These are phyloP conservation scores for Thalassaphorura encarpata DNA, from an alignment of 1,140 invertebrate species.

Conservation along the genomic window DNA sequence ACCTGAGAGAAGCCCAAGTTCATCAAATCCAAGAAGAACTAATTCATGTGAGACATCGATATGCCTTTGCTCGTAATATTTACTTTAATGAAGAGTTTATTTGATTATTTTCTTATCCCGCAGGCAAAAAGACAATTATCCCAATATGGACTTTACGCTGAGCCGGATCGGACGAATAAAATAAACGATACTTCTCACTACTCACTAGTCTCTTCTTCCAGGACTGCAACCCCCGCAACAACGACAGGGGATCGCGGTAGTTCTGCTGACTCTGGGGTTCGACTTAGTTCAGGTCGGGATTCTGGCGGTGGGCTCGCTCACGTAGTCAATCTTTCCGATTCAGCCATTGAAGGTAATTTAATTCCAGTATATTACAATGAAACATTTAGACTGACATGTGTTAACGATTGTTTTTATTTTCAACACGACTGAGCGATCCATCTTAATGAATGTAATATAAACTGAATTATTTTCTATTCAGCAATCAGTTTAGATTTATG, in stretches of 20 bases:
- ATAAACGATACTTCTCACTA: conserved; percentile 32
- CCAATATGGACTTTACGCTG: conserved; percentile 58
- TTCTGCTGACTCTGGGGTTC: conserved; percentile 73
- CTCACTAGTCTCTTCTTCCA: conserved; percentile 29
- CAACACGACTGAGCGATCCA: no score
- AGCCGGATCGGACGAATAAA: conserved; percentile 36
- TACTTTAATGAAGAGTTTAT: no score
- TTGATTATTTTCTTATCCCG: conserved; percentile 4
- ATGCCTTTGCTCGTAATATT: neutral
- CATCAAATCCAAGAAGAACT: conserved; percentile 71
- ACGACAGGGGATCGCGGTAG: conserved; percentile 60
- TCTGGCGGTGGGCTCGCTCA: conserved; percentile 53
- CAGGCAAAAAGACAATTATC: conserved; percentile 58
- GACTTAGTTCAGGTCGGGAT: conserved; percentile 68
- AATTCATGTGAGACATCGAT: conserved; percentile 50
- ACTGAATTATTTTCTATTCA: neutral
- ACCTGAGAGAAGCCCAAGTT: conserved; percentile 70
- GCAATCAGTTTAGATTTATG: conserved; percentile 49
- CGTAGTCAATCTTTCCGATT: conserved; percentile 63
- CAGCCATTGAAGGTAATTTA: conserved; percentile 56
- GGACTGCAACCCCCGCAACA: conserved; percentile 37
- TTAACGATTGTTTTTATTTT: no score
- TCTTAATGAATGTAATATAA: no score
- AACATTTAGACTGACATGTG: neutral
- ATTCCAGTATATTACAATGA: neutral